Percentiles rank a stretch among this genome's conserved stretches.
Evolutionary conservation across 2,797 vertebrate genomes (phyloP).

Genomic region (Chanos chanos): DNA sequence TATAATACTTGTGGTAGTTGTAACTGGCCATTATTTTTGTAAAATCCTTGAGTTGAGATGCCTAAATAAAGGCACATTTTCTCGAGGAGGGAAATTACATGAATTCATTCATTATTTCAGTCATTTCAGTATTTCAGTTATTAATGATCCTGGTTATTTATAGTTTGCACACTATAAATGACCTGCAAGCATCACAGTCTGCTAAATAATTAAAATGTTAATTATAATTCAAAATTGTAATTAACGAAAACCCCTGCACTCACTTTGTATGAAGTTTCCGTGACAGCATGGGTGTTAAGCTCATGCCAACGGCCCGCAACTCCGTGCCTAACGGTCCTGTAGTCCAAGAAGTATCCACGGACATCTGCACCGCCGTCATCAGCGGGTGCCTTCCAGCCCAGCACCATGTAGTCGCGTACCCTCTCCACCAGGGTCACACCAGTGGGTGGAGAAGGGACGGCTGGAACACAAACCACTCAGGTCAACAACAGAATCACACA

Average conservation of each 20-base stretch:
- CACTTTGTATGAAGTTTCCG: slow-evolving; percentile 87
- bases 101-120: no score
- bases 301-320: slow-evolving; percentile 86
- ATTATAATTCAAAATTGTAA: no score
- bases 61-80: no score
- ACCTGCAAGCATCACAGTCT: no score
- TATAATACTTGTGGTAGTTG: no score
- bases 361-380: slow-evolving; percentile 82
- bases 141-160: no score
- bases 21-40: no score
- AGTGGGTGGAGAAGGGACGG: slow-evolving; percentile 76
- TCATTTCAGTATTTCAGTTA: no score
- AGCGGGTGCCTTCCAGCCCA: slow-evolving; percentile 84
- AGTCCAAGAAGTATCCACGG: slow-evolving; percentile 92
- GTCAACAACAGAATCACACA: slow-evolving; percentile 11
- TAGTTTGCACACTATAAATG: no score
- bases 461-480: slow-evolving; percentile 55
- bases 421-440: slow-evolving; percentile 82
- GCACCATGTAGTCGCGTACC: slow-evolving; percentile 84
- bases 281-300: slow-evolving; percentile 82
- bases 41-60: no score
- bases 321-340: slow-evolving; percentile 80
- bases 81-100: no score
- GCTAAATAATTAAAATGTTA: no score
- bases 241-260: background rate